A percentile compares a stretch with the other conserved stretches of the same genome.
These are phyloP conservation scores for Cynopterus brachyotis DNA, from an alignment of 2,113 vertebrate genomes.

Conservation along the genomic window DNA sequence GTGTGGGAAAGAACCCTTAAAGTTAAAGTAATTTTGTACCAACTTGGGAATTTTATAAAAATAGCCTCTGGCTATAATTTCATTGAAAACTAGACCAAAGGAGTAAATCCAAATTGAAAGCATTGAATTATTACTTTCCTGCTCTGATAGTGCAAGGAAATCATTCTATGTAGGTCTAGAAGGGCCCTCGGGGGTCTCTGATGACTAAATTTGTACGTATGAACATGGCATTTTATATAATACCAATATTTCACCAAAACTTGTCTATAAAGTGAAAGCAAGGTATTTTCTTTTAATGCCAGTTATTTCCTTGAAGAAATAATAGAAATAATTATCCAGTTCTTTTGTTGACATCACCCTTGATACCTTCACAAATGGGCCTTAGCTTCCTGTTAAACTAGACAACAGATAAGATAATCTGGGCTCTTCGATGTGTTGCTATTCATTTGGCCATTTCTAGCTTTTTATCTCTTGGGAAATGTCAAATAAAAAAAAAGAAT, in stretches of 20 bases:
- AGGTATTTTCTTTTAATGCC: not conserved
- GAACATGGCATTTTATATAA: not conserved
- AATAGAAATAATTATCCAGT: not conserved
- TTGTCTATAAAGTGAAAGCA: not conserved
- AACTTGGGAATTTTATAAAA: slow-evolving; percentile 46
- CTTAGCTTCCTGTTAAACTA: not conserved
- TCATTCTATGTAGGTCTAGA: not conserved
- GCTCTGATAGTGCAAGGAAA: slow-evolving; percentile 5
- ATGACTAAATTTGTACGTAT: not conserved
- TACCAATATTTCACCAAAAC: not conserved
- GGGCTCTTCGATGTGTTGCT: not conserved
- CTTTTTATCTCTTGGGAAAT: not conserved
- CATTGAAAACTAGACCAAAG: slow-evolving; percentile 48
- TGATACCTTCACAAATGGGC: not conserved
- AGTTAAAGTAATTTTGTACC: slow-evolving; percentile 44
- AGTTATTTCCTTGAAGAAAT: slow-evolving; percentile 35
- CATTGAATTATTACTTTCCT: slow-evolving; percentile 4
- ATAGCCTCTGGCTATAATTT: slow-evolving; percentile 30
- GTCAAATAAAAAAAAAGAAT: not conserved
- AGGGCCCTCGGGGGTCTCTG: not conserved
- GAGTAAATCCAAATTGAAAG: slow-evolving; percentile 34
- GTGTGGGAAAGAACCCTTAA: not conserved
- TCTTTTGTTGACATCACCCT: not conserved
- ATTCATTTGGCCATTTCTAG: not conserved
- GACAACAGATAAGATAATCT: not conserved